phyloP scores from a whole-genome alignment of 2,888 invertebrate genomes.

The Rapana venosa region DNA sequence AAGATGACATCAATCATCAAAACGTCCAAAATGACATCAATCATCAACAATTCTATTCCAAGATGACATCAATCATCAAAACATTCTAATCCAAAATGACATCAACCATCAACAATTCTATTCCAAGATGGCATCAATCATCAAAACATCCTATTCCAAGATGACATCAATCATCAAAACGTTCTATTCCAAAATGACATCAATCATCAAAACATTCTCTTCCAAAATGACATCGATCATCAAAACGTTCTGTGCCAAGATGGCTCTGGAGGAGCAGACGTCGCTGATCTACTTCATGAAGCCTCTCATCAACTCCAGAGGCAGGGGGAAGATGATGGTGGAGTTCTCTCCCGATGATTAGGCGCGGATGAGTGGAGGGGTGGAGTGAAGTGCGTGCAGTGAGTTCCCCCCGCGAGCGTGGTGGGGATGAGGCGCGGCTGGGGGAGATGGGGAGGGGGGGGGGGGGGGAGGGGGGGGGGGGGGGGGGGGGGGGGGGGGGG shows the following conservation, averaged over 20 bases:
- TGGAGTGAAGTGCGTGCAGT: slow-evolving; percentile 76
- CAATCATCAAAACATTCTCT: background rate
- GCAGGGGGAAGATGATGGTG: slow-evolving; percentile 76
- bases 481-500: background rate
- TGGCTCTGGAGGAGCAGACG: background rate
- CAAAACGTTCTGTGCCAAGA: background rate
- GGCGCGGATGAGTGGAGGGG: slow-evolving; percentile 74
- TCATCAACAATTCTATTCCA: too few species aligned
- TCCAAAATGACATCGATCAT: background rate
- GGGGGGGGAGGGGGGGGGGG: background rate
- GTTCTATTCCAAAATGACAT: too few species aligned
- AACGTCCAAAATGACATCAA: too few species aligned
- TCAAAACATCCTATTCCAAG: too few species aligned
- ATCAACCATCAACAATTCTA: background rate
- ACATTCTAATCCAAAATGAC: too few species aligned
- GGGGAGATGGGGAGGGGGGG: background rate
- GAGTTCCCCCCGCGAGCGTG: too few species aligned
- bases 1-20: too few species aligned
- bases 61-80: too few species aligned
- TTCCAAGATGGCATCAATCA: too few species aligned
- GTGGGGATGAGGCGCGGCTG: slow-evolving; percentile 83
- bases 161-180: too few species aligned
- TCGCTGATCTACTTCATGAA: slow-evolving; percentile 53
- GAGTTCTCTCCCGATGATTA: slow-evolving; percentile 78
- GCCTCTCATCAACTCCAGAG: slow-evolving; percentile 79